phyloP scores from a whole-genome alignment of 64 coral and sea anemone genomes.

The Orbicella faveolata region DNA sequence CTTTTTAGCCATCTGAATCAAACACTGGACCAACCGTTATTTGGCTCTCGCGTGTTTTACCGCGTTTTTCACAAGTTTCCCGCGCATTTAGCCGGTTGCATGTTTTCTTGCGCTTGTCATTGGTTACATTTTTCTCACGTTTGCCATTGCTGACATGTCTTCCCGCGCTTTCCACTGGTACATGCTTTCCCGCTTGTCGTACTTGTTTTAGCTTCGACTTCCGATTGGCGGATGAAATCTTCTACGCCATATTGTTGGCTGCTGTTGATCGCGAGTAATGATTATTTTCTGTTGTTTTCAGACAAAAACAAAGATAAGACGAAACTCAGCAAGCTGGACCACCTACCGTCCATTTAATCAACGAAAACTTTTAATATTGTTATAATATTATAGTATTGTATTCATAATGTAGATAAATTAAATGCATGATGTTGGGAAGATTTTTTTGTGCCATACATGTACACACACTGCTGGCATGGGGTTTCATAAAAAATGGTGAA shows the following conservation, averaged over 20 bases:
- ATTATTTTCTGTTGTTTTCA: constrained; percentile 28
- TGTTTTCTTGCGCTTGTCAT: not conserved
- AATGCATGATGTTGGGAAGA: not conserved
- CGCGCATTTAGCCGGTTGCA: not conserved
- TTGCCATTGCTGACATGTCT: too few relatives aligned
- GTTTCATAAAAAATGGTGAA: too few relatives aligned
- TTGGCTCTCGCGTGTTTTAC: not conserved
- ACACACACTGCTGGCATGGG: too few relatives aligned
- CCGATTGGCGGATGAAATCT: not conserved
- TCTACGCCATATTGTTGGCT: not conserved
- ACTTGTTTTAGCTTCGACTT: too few relatives aligned
- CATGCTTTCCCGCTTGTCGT: too few relatives aligned
- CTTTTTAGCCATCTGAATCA: too few relatives aligned
- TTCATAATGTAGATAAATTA: not conserved
- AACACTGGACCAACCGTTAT: too few relatives aligned
- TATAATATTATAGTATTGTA: not conserved
- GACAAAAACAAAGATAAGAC: constrained; percentile 85
- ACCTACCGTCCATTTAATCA: constrained; percentile 77
- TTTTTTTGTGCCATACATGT: not conserved
- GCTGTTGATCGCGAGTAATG: too few relatives aligned
- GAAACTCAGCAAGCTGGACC: constrained; percentile 91
- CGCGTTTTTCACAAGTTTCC: not conserved
- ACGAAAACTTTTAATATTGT: not conserved
- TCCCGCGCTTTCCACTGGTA: too few relatives aligned
- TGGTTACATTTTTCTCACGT: not conserved